phyloP scores from a whole-genome alignment of 1,140 invertebrate species.

The Drosophila sucinea region DNA sequence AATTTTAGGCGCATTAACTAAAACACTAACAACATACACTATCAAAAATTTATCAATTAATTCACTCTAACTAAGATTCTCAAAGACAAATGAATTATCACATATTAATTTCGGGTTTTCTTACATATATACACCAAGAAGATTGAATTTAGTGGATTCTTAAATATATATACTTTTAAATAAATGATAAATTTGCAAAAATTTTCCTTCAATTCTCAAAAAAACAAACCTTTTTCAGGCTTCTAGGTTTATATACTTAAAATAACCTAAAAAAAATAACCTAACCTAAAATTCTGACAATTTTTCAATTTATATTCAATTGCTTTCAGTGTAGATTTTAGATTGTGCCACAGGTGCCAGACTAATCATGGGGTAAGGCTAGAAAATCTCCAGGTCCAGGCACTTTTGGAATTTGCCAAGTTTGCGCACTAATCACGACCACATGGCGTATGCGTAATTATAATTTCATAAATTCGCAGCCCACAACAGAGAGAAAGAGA shows the following conservation, averaged over 20 bases:
- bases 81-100: too few relatives aligned
- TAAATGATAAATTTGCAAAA: too few relatives aligned
- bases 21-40: conserved; percentile 7
- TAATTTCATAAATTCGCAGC: conserved; percentile 55
- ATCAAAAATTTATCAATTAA: neutral
- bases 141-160: too few relatives aligned
- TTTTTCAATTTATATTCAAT: neutral
- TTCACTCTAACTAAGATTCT: too few relatives aligned
- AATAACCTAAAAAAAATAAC: too few relatives aligned
- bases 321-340: conserved; percentile 16
- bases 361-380: neutral
- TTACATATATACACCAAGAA: too few relatives aligned
- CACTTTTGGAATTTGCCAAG: conserved; percentile 9
- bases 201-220: too few relatives aligned
- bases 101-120: too few relatives aligned
- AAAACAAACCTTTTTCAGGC: too few relatives aligned
- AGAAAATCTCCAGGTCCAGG: conserved; percentile 6
- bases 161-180: too few relatives aligned
- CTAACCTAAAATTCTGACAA: too few relatives aligned
- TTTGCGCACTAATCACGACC: neutral
- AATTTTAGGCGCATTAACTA: conserved; percentile 64
- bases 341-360: conserved; percentile 53
- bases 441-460: conserved; percentile 57
- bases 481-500: neutral
- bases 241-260: too few relatives aligned